A percentile compares a stretch with the other conserved stretches of the same genome.
Evolutionary conservation across 35 echinoderm and acorn worm genomes (phyloP).

Genomic region (Anneissia japonica): DNA sequence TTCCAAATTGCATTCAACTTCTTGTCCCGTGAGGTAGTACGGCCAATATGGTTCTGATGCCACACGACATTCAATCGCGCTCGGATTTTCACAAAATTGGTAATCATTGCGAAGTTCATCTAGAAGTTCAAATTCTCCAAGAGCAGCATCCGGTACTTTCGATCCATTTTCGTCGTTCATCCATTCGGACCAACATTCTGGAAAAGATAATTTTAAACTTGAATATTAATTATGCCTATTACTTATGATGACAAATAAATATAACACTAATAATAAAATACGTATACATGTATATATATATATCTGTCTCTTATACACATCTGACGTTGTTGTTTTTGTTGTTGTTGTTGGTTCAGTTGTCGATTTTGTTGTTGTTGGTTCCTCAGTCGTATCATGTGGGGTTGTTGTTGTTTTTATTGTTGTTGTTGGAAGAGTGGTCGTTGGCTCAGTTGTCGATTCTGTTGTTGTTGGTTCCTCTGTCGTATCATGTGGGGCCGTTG

Average conservation of each 20-base stretch:
- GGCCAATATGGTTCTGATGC: neutral
- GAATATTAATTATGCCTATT: too few species aligned
- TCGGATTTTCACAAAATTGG: neutral
- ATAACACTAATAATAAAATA: too few species aligned
- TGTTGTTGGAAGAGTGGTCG: neutral
- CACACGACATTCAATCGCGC: neutral
- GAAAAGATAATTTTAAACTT: too few species aligned
- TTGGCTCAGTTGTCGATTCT: neutral
- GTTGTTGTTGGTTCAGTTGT: neutral
- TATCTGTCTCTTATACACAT: too few species aligned
- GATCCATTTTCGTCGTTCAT: slow-evolving; percentile 10
- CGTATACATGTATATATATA: too few species aligned
- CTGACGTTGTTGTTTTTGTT: too few species aligned
- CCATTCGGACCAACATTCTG: slow-evolving; percentile 5
- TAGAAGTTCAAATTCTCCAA: slow-evolving; percentile 16
- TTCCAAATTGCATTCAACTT: neutral
- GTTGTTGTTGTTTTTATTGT: neutral
- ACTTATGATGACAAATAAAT: too few species aligned
- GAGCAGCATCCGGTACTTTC: neutral
- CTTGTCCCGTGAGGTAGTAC: slow-evolving; percentile 4
- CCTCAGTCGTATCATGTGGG: neutral
- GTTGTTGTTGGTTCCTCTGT: neutral
- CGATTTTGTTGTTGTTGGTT: neutral
- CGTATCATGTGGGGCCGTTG: too few species aligned
- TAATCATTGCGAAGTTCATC: neutral